Evolutionary conservation across 1,140 invertebrate genomes (phyloP), one percentile per base, ranked within the genome.

Genomic region (Eumaeus atala): DNA sequence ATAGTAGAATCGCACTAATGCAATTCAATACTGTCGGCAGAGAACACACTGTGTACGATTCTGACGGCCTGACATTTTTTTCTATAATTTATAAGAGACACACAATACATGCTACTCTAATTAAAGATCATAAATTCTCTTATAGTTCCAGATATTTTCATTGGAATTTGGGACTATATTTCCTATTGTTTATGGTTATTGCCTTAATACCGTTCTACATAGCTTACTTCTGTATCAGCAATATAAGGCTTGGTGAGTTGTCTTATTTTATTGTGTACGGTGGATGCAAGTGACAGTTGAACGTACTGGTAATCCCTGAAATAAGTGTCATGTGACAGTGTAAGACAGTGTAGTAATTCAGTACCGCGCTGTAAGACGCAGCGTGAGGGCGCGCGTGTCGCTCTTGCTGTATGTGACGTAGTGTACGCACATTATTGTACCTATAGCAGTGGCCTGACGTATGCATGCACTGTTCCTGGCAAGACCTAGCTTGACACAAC

Each of bases 121-220:
- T 54, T 35, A 48, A 16, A 51, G 33, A 50, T 36, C 48, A 51
- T 9, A 48, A 53, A 44, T 58, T 55, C 59, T 50, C 59, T 72
- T 79, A 81, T 79, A 98, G 96, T 84, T 99, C 97, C 18, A 91
- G 98, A 72, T 97, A 96, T 85, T 95, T 99, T 73, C 96, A 97
- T 80, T 99, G 98, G 98, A 95, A 97, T 77, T 83, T 97, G 58
- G 95, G 94, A 10, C 89, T 99, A 0, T 98, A 98, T 76, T 90
- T 93, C 55, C 92, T 99, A 67, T 87, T 99, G 17, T 95, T 98
- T 80, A 95, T 98, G 91, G 92, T 99, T 1, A 98, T 99, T 61
- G 94, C 97, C 28, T 89, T 99, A 37, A 95, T 99, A 86, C 98
- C 98, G 67, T 96, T 98, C 88, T 99, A 99, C 77, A 97, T 99